These are phyloP conservation scores for Pelagia noctiluca DNA, from an alignment of 30 jellyfish, hydroid and myxozoan genomes.

Conservation along the genomic window DNA sequence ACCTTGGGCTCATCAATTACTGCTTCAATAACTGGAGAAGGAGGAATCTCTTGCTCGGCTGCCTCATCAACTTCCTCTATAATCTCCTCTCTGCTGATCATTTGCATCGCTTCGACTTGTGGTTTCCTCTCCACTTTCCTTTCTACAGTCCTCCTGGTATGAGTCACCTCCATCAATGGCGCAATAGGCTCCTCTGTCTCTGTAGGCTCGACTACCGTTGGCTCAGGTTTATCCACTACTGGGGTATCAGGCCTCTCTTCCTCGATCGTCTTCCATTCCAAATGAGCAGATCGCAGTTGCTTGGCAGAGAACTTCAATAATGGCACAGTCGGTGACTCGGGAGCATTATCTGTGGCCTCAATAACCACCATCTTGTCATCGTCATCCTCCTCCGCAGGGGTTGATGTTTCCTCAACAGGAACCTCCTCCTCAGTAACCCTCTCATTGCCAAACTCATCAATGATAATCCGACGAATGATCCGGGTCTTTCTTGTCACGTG, in stretches of 20 bases:
- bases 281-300: slow-evolving; percentile 55
- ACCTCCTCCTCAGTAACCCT: slow-evolving; percentile 85
- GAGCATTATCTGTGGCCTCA: slow-evolving; percentile 51
- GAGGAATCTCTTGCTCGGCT: slow-evolving; percentile 18
- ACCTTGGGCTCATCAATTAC: slow-evolving; percentile 22
- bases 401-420: slow-evolving; percentile 71
- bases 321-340: slow-evolving; percentile 50
- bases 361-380: slow-evolving; percentile 67
- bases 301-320: slow-evolving; percentile 9
- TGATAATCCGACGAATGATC: slow-evolving; percentile 67
- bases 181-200: slow-evolving; percentile 6
- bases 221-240: neutral
- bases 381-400: slow-evolving; percentile 61
- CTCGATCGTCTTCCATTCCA: slow-evolving; percentile 38
- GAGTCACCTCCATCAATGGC: neutral
- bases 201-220: neutral
- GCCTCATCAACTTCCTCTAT: neutral
- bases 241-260: slow-evolving; percentile 8
- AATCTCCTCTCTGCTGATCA: neutral
- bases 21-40: neutral
- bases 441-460: slow-evolving; percentile 82
- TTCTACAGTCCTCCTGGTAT: neutral
- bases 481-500: slow-evolving; percentile 83
- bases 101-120: neutral
- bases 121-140: neutral